Percentiles rank a stretch among this genome's conserved stretches.
phyloP scores from a whole-genome alignment of 2,888 invertebrate genomes.

The Pterobdella sp. region DNA sequence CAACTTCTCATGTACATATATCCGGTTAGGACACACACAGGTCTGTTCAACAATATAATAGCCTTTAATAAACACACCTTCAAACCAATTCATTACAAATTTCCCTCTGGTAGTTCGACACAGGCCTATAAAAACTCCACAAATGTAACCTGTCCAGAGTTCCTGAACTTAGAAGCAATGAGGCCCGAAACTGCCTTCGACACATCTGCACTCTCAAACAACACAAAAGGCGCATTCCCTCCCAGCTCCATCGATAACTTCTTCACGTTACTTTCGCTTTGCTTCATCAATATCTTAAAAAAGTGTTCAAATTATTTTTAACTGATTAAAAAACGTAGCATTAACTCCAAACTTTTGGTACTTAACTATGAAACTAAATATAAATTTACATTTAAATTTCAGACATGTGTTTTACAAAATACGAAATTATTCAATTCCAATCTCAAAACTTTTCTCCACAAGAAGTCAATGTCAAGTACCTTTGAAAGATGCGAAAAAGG shows the following conservation, averaged over 20 bases:
- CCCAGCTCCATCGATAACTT: conserved; percentile 86
- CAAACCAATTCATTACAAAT: neutral
- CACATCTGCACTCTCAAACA: conserved; percentile 83
- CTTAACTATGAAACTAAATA: too few relatives aligned
- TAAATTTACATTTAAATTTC: too few relatives aligned
- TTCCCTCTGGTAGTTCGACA: neutral
- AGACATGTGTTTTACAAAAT: too few relatives aligned
- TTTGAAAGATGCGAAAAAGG: too few relatives aligned
- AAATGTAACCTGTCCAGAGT: conserved; percentile 67
- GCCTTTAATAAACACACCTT: too few relatives aligned
- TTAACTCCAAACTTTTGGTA: neutral
- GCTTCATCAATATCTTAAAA: conserved; percentile 61
- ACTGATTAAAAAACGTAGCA: neutral
- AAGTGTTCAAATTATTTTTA: neutral
- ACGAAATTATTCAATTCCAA: too few relatives aligned
- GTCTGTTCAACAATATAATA: too few relatives aligned
- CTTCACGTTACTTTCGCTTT: conserved; percentile 79
- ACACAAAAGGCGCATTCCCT: conserved; percentile 95
- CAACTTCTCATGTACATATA: conserved; percentile 55
- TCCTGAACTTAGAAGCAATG: conserved; percentile 84
- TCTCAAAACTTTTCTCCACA: too few relatives aligned
- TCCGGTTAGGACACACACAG: conserved; percentile 83
- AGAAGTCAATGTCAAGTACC: too few relatives aligned
- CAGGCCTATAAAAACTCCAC: neutral
- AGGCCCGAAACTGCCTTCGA: conserved; percentile 76